These are phyloP conservation scores for Crossocerus cetratus DNA, from an alignment of 2,888 invertebrate genomes.

Conservation along the genomic window DNA sequence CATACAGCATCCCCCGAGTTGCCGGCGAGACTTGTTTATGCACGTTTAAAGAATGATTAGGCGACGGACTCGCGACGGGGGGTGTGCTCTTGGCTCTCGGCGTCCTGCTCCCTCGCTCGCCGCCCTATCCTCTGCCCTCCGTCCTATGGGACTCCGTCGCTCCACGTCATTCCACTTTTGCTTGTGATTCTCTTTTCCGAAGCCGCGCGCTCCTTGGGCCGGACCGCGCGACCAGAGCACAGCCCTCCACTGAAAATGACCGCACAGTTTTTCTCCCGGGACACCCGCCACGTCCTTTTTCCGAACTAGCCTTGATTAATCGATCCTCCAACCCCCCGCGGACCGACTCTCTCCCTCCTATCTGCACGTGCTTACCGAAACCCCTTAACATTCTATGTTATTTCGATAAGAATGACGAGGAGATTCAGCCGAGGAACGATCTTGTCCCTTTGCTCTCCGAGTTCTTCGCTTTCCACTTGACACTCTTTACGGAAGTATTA, in stretches of 20 bases:
- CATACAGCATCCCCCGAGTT: constrained; percentile 64
- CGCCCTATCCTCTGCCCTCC: constrained; percentile 12
- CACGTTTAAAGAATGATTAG: constrained; percentile 77
- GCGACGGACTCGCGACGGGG: constrained; percentile 72
- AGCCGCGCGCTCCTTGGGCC: constrained; percentile 6
- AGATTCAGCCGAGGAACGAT: too few relatives aligned
- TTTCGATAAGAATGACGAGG: too few relatives aligned
- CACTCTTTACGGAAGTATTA: too few relatives aligned
- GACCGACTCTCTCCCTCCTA: not conserved
- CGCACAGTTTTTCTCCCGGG: constrained; percentile 19
- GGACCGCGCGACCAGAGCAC: not conserved
- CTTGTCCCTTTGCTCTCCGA: too few relatives aligned
- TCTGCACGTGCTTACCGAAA: not conserved
- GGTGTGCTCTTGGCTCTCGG: constrained; percentile 52
- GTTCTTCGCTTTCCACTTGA: too few relatives aligned
- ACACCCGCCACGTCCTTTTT: not conserved
- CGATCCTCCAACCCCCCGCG: not conserved
- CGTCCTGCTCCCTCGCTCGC: constrained; percentile 49
- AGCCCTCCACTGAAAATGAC: constrained; percentile 32
- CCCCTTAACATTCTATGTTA: too few relatives aligned
- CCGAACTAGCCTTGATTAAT: not conserved
- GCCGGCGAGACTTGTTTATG: constrained; percentile 73
- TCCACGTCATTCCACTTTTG: constrained; percentile 34
- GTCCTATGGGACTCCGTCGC: not conserved
- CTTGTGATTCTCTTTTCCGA: constrained; percentile 37